Evolutionary conservation across 2,113 vertebrate genomes (phyloP), one percentile per base, ranked within the genome.

Genomic region (Sialia sialis): DNA sequence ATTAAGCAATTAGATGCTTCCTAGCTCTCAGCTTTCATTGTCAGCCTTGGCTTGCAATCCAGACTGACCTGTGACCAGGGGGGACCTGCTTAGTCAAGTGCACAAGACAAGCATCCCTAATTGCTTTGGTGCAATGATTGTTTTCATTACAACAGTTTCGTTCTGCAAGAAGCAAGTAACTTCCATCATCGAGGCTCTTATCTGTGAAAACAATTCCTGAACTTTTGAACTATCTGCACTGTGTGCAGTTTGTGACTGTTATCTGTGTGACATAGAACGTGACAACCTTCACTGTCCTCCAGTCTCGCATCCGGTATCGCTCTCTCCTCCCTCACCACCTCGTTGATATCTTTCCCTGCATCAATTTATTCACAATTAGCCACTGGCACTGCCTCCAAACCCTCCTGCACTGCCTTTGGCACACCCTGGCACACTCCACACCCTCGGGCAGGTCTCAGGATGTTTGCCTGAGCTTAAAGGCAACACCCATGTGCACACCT

Each of bases 201-300:
- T 89, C 95, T 76, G 44, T 64, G 48, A 75, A 93, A 96, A 77
- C 51, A 93, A 69, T 46, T 88, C 84, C 91, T 88, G 90, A 88
- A 90, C 93, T 94, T 76, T 23, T 74, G 85, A 93, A 86, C 95
- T 49, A 3, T 16, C 51, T 16, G n/a, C 38, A 5, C 49, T n/a
- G 23, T 0, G 1, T 66, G 36, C 6, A 1, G 49, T 89, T 95
- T 94, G 62, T 55, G 87, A 5, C 78, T 51, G 52, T 89, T 91
- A 64, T 34, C 84, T 55, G 55, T 39, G 78, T 89, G 90, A 85
- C 82, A 43, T 16, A 56, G 92, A 72, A 91, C 22, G 14, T 77
- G 90, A 75, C 90, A 80, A 72, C 87, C 95, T 94, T 87, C 25
- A 0, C n/a, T 30, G 67, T 59, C 75, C 87, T 85, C 87, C 82